Base-by-base conservation (phyloP, 92 coral and sea anemone species). In the Epizoanthus stellaris region DNA sequence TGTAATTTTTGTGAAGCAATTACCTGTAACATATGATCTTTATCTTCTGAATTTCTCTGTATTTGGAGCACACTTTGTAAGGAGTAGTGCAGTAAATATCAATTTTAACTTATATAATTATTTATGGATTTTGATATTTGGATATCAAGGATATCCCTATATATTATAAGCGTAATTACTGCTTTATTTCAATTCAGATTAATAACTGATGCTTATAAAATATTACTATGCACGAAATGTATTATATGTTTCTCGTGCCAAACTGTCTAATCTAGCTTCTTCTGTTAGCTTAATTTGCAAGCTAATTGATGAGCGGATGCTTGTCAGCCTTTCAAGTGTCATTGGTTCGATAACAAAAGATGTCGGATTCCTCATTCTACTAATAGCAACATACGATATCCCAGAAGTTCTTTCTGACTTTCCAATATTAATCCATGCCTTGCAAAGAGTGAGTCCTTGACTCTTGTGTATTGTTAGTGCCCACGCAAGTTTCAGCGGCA, bases 401-500 rank as follows among this genome's bases (percentile, higher is more conserved):
- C 89, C 84, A 58, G 81, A 38, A 47, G 85, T 76, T 34, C 61
- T 85, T 80, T 85, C 83, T 49, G 67, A 56, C 42, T 85, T 61
- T 20, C 86, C 86, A 47, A 80, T 25, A 72, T 54, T 73, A 87
- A 81, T 81, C 81, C 81, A 82, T 61, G 88, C 88, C 39, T 88
- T 88, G 7, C 60, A 52, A 23, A 81, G 80, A 9, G 91, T 82
- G 23, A 88, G 72, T 4, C 89, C 89, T 20, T 77, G 71, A 21
- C 85, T 80, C 53, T 80, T 80, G 62, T 80, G 85, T 4, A 84
- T 84, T 84, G 87, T 84, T 19, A 88, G 70, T 14, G 83, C 91
- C 87, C 91, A 88, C 10, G 87, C 82, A 19, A 88, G 87, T 65
- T 62, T 88, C 4, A 88, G 81, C n/a, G 91, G 91, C 7, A 88